Evolutionary conservation across 2,888 invertebrate genomes (phyloP).

Genomic region (Hofmannophila pseudospretella): DNA sequence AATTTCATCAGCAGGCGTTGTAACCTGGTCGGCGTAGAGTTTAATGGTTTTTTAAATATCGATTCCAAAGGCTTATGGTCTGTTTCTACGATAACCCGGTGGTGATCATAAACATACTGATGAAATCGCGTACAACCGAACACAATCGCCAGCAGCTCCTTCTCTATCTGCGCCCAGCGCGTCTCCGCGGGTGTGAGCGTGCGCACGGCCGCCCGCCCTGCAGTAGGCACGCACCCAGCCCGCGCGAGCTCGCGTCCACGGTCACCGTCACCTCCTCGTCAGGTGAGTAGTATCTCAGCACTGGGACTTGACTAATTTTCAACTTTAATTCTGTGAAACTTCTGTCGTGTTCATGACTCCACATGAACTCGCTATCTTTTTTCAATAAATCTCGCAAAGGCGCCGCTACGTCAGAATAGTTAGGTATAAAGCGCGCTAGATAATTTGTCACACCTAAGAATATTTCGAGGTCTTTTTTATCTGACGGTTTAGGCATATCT

Average conservation of each 20-base stretch:
- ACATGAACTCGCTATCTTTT: conserved; percentile 15
- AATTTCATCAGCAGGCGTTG: conserved; percentile 25
- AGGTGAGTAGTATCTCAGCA: conserved; percentile 8
- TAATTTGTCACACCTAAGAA: conserved; percentile 8
- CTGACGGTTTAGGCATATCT: conserved; percentile 4
- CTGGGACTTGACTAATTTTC: conserved; percentile 9
- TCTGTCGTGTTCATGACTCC: conserved; percentile 7
- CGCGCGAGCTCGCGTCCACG: conserved; percentile 20
- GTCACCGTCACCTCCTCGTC: conserved; percentile 13
- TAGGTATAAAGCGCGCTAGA: conserved; percentile 4
- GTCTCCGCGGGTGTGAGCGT: conserved; percentile 10
- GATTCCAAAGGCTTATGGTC: conserved; percentile 28
- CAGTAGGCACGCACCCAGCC: conserved; percentile 13
- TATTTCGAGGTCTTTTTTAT: conserved; percentile 3
- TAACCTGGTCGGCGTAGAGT: conserved; percentile 18
- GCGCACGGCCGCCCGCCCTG: conserved; percentile 10
- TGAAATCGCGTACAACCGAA: conserved; percentile 21
- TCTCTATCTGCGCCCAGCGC: conserved; percentile 25
- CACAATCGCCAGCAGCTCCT: conserved; percentile 26
- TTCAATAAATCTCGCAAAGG: conserved; percentile 11
- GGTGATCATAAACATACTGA: conserved; percentile 24
- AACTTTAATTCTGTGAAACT: conserved; percentile 11
- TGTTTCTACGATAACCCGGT: conserved; percentile 17
- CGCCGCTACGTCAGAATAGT: conserved; percentile 1
- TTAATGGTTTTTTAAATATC: conserved; percentile 22